A percentile compares a stretch with the other conserved stretches of the same genome.
phyloP scores from a whole-genome alignment of 2,113 vertebrate species.

The Helogale parvula region DNA sequence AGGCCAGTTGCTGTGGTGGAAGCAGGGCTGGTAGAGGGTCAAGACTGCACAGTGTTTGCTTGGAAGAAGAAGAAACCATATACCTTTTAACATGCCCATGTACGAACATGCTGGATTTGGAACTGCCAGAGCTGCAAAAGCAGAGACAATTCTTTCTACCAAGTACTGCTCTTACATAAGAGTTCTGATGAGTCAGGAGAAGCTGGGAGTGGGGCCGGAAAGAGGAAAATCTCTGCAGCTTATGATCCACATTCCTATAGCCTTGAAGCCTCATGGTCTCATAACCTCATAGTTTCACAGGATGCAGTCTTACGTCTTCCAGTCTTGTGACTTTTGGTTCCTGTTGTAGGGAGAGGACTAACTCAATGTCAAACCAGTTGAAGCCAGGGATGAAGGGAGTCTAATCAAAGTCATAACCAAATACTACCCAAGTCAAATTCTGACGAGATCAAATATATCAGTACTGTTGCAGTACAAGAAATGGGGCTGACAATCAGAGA shows the following conservation, averaged over 20 bases:
- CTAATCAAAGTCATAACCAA: background rate
- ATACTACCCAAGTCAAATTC: background rate
- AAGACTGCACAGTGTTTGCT: background rate
- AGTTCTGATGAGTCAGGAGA: background rate
- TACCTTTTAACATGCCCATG: background rate
- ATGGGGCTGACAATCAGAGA: background rate
- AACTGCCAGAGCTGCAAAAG: background rate
- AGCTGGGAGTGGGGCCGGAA: background rate
- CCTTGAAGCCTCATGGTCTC: background rate
- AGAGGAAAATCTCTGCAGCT: background rate
- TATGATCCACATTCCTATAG: background rate
- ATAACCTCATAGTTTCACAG: background rate
- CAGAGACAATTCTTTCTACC: background rate
- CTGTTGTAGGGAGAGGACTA: background rate
- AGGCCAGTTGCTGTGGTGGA: background rate
- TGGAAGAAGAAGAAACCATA: background rate
- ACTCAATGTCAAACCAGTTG: background rate
- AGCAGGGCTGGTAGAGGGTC: background rate
- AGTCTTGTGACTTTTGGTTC: background rate
- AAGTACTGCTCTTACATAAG: background rate
- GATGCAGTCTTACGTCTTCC: background rate
- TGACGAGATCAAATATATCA: background rate
- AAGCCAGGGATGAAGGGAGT: background rate
- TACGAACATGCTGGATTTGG: background rate
- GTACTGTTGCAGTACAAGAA: background rate